Evolutionary conservation across 1,140 invertebrate species (phyloP), one percentile per base, ranked within the genome.

Genomic region (Brachionus manjavacas): DNA sequence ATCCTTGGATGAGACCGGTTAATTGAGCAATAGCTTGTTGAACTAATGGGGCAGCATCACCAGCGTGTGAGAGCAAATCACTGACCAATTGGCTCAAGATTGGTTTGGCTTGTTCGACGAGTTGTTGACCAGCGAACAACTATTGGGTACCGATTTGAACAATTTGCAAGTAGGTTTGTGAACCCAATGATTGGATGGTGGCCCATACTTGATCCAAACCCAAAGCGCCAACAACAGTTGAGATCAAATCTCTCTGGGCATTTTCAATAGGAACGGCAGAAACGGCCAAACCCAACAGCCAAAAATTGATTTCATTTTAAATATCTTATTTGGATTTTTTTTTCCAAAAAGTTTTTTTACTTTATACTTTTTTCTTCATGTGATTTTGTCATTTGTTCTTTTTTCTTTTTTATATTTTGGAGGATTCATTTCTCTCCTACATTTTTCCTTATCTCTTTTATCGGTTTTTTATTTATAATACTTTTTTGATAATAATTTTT

Each of bases 51-150:
- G n/a, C 41, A 46, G 70, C 70, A 46, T 72, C 70, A 72, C 70
- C 70, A 46, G 41, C 70, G 28, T 72, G 70, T 39, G 35, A 41
- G 70, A 72, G 31, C 20, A 78, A 52, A 52, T 78, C 74, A 12
- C 20, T 25, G 70, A 74, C 70, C 31, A 74, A 46, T 46, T 74
- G 70, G 28, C 16, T 74, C 31, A 74, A 46, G 70, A 74, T 74
- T 20, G 70, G 70, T 74, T 46, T 35, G 28, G 41, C 70, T 46
- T 74, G 70, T 35, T 20, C 2, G 20, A 35, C 9, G 70, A 74
- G 31, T 46, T 74, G 70, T 74, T 74, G 70, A 46, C 70, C 70
- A 46, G 70, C 70, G 70, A 74, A 74, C 31, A 74, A 46, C 31
- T 39, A 46, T 46, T 74, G 70, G 70, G 70, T 74, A 16, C 70